These are phyloP conservation scores for Pollenia amentaria DNA, from an alignment of 2,888 invertebrate species.

Conservation along the genomic window DNA sequence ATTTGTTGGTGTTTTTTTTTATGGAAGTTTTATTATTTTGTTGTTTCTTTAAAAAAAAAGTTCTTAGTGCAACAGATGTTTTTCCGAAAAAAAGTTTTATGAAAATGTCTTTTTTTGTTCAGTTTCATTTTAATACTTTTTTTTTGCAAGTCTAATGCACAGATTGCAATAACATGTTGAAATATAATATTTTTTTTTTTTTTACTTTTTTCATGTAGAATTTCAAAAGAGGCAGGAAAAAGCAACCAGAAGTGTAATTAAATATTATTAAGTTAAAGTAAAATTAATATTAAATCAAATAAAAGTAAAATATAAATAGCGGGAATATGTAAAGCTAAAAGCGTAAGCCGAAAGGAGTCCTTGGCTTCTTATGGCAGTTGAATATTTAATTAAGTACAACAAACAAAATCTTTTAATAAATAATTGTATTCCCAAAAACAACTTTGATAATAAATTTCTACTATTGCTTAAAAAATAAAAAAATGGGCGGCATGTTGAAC, in stretches of 20 bases:
- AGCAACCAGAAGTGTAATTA: slow-evolving; percentile 33
- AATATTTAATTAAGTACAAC: no score
- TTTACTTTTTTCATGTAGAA: neutral
- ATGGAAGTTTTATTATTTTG: neutral
- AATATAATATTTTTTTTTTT: neutral
- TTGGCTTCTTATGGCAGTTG: no score
- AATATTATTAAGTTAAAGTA: slow-evolving; percentile 33
- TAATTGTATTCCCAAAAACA: no score
- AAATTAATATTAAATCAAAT: neutral
- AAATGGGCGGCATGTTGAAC: no score
- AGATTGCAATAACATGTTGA: slow-evolving; percentile 51
- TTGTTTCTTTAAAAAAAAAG: slow-evolving; percentile 17
- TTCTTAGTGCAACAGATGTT: slow-evolving; percentile 61
- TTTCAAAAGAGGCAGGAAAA: slow-evolving; percentile 12
- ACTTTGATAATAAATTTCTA: no score
- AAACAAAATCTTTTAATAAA: no score
- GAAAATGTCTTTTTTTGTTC: neutral
- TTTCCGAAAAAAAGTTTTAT: slow-evolving; percentile 33
- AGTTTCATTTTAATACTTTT: neutral
- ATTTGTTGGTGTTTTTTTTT: neutral
- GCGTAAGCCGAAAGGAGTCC: neutral
- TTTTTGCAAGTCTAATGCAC: slow-evolving; percentile 49
- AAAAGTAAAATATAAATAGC: neutral
- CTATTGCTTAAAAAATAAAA: no score
- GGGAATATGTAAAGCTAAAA: neutral